A percentile compares a stretch with the other conserved stretches of the same genome.
Conservation (phyloP, 2,888 invertebrate species). For the Saturnia japonica region DNA sequence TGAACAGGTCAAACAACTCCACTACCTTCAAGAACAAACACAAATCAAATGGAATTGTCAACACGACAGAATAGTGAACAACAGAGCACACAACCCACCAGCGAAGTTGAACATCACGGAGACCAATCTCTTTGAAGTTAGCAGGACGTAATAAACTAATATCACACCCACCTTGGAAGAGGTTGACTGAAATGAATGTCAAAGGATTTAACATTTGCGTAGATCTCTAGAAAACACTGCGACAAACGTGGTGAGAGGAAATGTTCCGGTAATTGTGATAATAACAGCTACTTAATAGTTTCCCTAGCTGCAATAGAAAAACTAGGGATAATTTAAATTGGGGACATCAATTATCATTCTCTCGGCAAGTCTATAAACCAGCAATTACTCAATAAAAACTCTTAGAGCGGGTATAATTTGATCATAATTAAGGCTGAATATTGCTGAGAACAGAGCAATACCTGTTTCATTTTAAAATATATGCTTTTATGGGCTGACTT, state of each 20-base stretch:
- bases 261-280: constrained; percentile 10
- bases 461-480: background rate
- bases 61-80: constrained; percentile 51
- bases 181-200: constrained; percentile 16
- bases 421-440: background rate
- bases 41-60: constrained; percentile 56
- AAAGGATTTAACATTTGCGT: constrained; percentile 10
- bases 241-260: background rate
- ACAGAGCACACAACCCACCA: constrained; percentile 55
- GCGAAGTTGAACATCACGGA: constrained; percentile 62
- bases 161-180: constrained; percentile 33
- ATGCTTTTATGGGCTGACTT: background rate
- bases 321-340: background rate
- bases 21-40: constrained; percentile 69
- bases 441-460: background rate
- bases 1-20: constrained; percentile 74
- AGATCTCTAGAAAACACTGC: background rate
- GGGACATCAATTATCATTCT: background rate
- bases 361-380: background rate
- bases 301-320: background rate
- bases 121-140: constrained; percentile 66
- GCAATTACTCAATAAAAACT: background rate
- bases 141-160: constrained; percentile 32
- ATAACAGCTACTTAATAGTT: constrained; percentile 20
- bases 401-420: background rate